These are phyloP conservation scores for Micrasema minimum DNA, from an alignment of 1,140 invertebrate species.

Conservation along the genomic window DNA sequence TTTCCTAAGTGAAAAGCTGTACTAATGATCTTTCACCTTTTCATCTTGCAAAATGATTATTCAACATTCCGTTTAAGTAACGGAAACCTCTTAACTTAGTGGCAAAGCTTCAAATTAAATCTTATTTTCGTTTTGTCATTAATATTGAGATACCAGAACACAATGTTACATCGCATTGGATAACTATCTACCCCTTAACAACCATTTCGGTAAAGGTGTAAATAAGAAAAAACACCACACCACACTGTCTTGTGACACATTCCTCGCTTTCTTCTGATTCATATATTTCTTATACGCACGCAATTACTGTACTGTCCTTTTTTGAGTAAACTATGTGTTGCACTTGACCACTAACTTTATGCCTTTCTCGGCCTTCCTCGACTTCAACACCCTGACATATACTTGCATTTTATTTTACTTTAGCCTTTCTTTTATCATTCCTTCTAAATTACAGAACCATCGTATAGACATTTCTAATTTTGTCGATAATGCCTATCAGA, in stretches of 20 bases:
- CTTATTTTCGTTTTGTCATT: not conserved
- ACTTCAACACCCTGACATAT: too few species aligned
- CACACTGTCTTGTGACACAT: not conserved
- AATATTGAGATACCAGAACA: not conserved
- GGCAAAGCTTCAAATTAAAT: conserved; percentile 5
- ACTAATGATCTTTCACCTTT: conserved; percentile 40
- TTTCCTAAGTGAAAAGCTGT: conserved; percentile 32
- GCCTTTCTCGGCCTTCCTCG: too few species aligned
- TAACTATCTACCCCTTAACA: too few species aligned
- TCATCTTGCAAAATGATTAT: conserved; percentile 37
- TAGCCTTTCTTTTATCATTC: too few species aligned
- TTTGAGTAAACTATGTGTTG: not conserved
- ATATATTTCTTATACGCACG: not conserved
- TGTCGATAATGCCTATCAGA: too few species aligned
- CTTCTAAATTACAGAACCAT: too few species aligned
- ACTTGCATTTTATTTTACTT: too few species aligned
- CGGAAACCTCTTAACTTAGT: conserved; percentile 6
- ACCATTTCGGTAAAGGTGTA: not conserved
- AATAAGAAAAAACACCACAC: not conserved
- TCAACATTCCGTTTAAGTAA: conserved; percentile 22
- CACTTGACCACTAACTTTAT: not conserved
- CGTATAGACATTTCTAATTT: too few species aligned
- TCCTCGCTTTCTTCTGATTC: not conserved
- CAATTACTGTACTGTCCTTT: not conserved
- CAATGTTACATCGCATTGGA: not conserved